phyloP scores from a whole-genome alignment of 2,797 vertebrate species.

The Scyliorhinus canicula region DNA sequence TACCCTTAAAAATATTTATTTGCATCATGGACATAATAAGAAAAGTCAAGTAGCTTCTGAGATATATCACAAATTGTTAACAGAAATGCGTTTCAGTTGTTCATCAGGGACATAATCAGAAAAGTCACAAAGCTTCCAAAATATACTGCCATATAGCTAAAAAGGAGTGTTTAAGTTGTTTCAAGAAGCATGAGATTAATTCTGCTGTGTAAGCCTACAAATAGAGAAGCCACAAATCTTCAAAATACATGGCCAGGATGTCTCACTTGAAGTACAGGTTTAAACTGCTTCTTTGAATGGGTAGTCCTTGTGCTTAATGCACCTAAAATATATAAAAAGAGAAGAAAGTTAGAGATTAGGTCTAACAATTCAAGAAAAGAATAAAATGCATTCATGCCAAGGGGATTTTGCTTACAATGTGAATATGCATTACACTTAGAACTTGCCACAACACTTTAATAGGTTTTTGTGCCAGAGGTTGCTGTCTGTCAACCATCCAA shows the following conservation, averaged over 20 bases:
- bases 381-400: not conserved
- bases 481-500: not conserved
- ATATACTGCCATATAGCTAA: not conserved
- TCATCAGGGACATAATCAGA: not conserved
- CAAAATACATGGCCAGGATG: not conserved
- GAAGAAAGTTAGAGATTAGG: not conserved
- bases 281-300: not conserved
- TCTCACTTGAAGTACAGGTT: not conserved
- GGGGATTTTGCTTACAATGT: not conserved
- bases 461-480: not conserved
- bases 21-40: not conserved
- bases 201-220: not conserved
- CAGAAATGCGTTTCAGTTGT: not conserved
- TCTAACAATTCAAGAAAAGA: not conserved
- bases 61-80: not conserved
- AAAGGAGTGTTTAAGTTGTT: not conserved
- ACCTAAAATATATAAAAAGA: not conserved
- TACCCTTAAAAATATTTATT: conserved; percentile 6
- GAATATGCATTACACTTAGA: not conserved
- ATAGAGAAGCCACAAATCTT: not conserved
- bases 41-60: not conserved
- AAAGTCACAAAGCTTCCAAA: not conserved
- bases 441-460: not conserved
- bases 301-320: not conserved
- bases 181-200: not conserved